Evolutionary conservation across 2,113 vertebrate species (phyloP), one percentile per base, ranked within the genome.

Genomic region (Solea senegalensis): DNA sequence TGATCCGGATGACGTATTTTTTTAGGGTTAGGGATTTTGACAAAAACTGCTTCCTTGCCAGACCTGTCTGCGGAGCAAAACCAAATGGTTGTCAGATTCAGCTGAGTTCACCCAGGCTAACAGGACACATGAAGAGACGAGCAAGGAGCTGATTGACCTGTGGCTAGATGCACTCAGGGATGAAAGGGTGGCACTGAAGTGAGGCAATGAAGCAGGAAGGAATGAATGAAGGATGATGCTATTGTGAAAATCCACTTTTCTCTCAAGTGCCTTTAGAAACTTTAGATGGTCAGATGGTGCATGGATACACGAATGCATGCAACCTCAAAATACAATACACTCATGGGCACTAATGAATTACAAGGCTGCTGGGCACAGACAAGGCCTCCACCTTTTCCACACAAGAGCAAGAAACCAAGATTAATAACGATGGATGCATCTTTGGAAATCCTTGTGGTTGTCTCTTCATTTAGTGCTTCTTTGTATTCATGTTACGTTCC

Each of bases 201-300:
- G n/a, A 7, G 9, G 26, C 10, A 5, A 15, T 48, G 28, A 69
- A 44, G 48, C 43, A 62, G 15, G 40, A 14, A 21, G 41, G 62
- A 34, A 2, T 49, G 61, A 71, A 81, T 65, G 43, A 28, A 40
- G 9, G 27, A 41, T 65, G 54, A 54, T 21, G 63, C 46, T 56
- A 54, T 76, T 78, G 48, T 80, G 52, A 52, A 79, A 77, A 80
- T 50, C 60, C 67, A 52, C 48, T 73, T n/a, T 65, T 72, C 57
- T 81, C 72, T 68, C 46, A 40, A 55, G 8, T 5, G 46, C 15
- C 53, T 61, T 63, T 72, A 67, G 14, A 40, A 40, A 45, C 46
- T 65, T 34, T 28, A 14, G 11, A n/a, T 7, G 27, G 58, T 44
- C 15, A 26, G 14, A 61, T 10, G 28, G 78, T 28, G 16, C 16